These are phyloP conservation scores for Poecile montanus DNA, from an alignment of 2,797 vertebrate genomes.

Conservation along the genomic window DNA sequence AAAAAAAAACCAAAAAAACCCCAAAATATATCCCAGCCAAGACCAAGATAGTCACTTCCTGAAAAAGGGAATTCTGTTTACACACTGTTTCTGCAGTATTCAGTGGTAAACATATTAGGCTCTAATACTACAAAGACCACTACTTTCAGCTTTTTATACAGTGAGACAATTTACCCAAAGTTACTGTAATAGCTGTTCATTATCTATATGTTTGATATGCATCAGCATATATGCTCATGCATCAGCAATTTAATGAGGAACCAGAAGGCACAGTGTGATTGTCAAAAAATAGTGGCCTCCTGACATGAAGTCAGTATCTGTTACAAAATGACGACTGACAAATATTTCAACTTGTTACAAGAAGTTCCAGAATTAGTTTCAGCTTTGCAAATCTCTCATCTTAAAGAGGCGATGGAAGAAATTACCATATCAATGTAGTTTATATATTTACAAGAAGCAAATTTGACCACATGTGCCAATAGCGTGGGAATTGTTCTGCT, in stretches of 20 bases:
- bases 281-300: fast-evolving
- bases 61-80: neutral
- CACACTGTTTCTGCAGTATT: neutral
- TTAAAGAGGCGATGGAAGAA: neutral
- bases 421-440: neutral
- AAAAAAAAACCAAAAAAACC: too few species aligned
- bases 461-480: neutral
- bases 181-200: neutral
- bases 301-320: neutral
- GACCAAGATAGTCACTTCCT: neutral
- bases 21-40: neutral
- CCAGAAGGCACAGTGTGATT: neutral
- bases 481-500: neutral
- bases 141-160: neutral
- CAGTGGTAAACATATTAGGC: neutral
- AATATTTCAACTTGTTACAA: neutral
- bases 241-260: neutral
- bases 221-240: neutral
- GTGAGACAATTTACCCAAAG: neutral
- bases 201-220: neutral
- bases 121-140: neutral
- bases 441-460: neutral
- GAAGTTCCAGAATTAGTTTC: neutral
- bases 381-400: neutral
- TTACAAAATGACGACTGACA: neutral